Percentiles rank a stretch among this genome's conserved stretches.
Conservation (phyloP, 2,888 invertebrate genomes). For the Tinea pellionella region DNA sequence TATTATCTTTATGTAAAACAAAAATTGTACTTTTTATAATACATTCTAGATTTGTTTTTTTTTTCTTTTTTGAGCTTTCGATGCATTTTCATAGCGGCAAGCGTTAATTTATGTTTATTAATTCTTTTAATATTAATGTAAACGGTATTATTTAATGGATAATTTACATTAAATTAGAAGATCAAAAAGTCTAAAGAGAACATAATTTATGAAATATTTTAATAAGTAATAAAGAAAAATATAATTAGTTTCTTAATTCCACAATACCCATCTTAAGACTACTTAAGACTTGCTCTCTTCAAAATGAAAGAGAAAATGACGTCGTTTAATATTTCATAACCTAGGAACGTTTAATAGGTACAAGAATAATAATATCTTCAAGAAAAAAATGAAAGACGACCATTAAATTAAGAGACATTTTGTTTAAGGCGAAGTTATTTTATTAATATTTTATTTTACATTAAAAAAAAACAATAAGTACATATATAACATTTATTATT, state of each 20-base stretch:
- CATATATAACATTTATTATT: too few species aligned
- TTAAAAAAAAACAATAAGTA: too few species aligned
- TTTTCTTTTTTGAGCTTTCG: too few species aligned
- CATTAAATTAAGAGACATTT: slow-evolving; percentile 8
- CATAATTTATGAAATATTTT: background rate
- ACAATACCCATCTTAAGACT: background rate
- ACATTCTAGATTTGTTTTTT: too few species aligned
- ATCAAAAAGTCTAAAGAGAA: too few species aligned
- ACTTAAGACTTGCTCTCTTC: background rate
- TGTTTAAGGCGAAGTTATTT: background rate
- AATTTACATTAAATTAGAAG: too few species aligned
- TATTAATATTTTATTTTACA: background rate
- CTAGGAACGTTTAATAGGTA: background rate
- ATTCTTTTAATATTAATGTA: too few species aligned
- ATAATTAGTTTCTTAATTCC: background rate
- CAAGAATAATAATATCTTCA: background rate
- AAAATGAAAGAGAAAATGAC: background rate
- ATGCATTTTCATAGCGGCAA: too few species aligned
- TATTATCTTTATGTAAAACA: background rate
- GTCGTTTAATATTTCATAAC: background rate
- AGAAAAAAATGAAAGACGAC: background rate
- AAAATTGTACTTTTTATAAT: too few species aligned
- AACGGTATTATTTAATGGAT: too few species aligned
- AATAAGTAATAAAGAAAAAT: background rate
- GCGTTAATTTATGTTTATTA: too few species aligned